These are phyloP conservation scores for Lordiphosa andalusiaca DNA, from an alignment of 2,888 invertebrate genomes.

Conservation along the genomic window DNA sequence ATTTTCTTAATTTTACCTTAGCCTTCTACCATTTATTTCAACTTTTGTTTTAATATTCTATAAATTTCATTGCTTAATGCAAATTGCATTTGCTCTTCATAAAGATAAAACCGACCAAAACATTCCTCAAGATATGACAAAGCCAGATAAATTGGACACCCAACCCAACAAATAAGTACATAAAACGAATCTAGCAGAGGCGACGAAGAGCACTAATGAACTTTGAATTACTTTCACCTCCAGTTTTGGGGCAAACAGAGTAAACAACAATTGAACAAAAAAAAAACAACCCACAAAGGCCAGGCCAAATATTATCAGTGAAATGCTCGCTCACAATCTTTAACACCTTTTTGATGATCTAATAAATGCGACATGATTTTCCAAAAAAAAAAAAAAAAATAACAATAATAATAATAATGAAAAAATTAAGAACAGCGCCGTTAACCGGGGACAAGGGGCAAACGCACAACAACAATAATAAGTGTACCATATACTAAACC, in stretches of 20 bases:
- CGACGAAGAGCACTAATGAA: constrained; percentile 51
- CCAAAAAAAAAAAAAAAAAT: constrained; percentile 52
- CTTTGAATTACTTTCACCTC: constrained; percentile 61
- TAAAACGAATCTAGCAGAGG: not conserved
- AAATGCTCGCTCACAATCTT: constrained; percentile 64
- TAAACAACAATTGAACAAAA: constrained; percentile 33
- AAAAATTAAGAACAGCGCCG: constrained; percentile 30
- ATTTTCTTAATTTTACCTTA: too few relatives aligned
- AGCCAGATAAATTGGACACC: constrained; percentile 8
- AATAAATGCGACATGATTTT: constrained; percentile 74
- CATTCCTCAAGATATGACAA: constrained; percentile 21
- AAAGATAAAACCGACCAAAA: constrained; percentile 20
- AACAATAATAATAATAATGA: constrained; percentile 31
- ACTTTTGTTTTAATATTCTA: constrained; percentile 14
- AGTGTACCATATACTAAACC: constrained; percentile 34
- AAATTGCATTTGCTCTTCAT: constrained; percentile 14
- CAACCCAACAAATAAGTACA: not conserved
- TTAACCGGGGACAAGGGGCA: constrained; percentile 14
- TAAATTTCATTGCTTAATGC: constrained; percentile 14
- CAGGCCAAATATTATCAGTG: constrained; percentile 62
- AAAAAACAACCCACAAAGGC: constrained; percentile 25
- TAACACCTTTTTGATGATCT: constrained; percentile 72
- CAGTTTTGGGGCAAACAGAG: constrained; percentile 28
- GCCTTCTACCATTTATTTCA: too few relatives aligned
- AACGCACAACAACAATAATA: constrained; percentile 2